Evolutionary conservation across 2,797 vertebrate genomes (phyloP), one percentile per base, ranked within the genome.

Genomic region (Dendrocincla tyrannina): DNA sequence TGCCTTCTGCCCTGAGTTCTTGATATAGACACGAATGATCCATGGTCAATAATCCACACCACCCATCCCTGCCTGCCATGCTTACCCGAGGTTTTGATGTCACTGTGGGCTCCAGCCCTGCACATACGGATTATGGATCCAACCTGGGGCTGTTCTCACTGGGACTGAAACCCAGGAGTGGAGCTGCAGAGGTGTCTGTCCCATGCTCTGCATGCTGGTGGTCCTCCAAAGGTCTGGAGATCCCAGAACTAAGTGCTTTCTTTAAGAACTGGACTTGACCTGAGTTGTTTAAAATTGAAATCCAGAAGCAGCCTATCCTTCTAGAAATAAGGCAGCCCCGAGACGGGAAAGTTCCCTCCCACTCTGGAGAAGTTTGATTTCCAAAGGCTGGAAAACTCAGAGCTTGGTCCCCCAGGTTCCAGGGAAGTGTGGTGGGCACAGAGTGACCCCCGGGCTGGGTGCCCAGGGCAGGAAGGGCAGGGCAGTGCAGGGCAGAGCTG

Each of bases 81-180:
- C n/a, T n/a, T 19, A 9, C 33, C 23, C 7, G 7, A 7, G 22
- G 8, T 18, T 55, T 17, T 20, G 58, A 6, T 64, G n/a, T 22
- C 52, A 2, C 46, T 25, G 15, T 0, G 5, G 78, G 49, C 77
- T 70, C 32, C 9, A 24, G 13, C 8, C 49, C 62, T 59, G 41
- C 53, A 30, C 42, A 0, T 2, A 11, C 1, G 14, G 56, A 16
- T 56, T 4, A 14, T 1, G 14, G 52, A 17, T 56, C 50, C 62
- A 63, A 28, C n/a, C 25, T 4, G 3, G 76, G 32, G 16, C 33
- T 66, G 55, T 42, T 82, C 25, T 17, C 7, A 0, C 1, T 8
- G 23, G 56, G 42, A 22, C n/a, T 50, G 68, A 13, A 42, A 25
- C 24, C 6, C 3, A 0, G 42, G 25, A 56, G 24, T 1, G 8